Percentiles rank a stretch among this genome's conserved stretches.
Conservation (phyloP, 2,797 vertebrate species). For the Nannoperca obscura region DNA sequence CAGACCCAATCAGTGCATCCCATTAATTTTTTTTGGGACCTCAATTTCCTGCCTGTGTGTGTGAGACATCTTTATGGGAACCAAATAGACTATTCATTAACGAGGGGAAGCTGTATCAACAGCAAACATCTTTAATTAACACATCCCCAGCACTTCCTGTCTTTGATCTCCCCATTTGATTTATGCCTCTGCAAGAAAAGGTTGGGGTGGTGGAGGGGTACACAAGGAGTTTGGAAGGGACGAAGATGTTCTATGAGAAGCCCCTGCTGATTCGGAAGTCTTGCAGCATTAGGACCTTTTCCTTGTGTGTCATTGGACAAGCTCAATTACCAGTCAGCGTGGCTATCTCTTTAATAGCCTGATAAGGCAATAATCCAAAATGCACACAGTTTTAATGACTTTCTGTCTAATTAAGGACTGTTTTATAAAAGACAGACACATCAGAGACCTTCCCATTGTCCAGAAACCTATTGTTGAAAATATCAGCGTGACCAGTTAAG, state of each 20-base stretch:
- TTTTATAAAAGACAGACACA: conserved; percentile 73
- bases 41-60: conserved; percentile 73
- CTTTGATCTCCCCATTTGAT: conserved; percentile 81
- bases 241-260: conserved; percentile 56
- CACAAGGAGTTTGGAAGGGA: conserved; percentile 44
- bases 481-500: conserved; percentile 59
- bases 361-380: conserved; percentile 87
- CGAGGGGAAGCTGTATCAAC: conserved; percentile 78
- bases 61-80: conserved; percentile 82
- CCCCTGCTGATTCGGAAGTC: conserved; percentile 55
- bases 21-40: conserved; percentile 74
- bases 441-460: conserved; percentile 71
- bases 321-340: conserved; percentile 82
- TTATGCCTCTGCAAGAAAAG: conserved; percentile 68
- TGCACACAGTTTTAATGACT: conserved; percentile 86
- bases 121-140: conserved; percentile 90
- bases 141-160: conserved; percentile 79
- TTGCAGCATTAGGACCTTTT: conserved; percentile 61
- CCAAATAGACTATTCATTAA: conserved; percentile 81
- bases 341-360: conserved; percentile 79
- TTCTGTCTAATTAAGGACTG: conserved; percentile 81
- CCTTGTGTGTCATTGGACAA: conserved; percentile 52
- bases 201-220: conserved; percentile 36
- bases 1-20: conserved; percentile 73
- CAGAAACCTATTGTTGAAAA: conserved; percentile 70